phyloP scores from a whole-genome alignment of 1,140 invertebrate genomes.

The Pararge aegeria region DNA sequence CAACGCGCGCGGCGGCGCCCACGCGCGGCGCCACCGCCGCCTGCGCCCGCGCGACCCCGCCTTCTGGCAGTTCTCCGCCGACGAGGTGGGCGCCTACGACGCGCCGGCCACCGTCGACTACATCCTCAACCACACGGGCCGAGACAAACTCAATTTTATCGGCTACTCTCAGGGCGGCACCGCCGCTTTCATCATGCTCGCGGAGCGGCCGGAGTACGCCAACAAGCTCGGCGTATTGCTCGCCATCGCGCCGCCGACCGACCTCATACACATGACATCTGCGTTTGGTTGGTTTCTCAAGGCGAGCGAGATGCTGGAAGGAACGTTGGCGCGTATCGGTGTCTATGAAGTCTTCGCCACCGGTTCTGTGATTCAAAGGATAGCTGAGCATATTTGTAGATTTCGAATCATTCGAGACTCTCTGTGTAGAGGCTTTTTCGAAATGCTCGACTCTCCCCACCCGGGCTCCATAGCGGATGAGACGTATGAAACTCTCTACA shows the following conservation, averaged over 20 bases:
- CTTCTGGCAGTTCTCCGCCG: neutral
- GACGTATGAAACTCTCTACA: neutral
- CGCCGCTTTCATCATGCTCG: neutral
- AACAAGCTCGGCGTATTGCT: neutral
- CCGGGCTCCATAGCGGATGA: neutral
- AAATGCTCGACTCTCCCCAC: neutral
- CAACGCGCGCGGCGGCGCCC: neutral
- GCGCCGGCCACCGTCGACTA: neutral
- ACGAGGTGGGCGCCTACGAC: neutral
- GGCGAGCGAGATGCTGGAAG: neutral
- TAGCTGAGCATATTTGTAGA: neutral
- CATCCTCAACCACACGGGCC: neutral
- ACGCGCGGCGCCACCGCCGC: neutral
- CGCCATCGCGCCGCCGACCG: neutral
- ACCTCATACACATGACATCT: neutral
- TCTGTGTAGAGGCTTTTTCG: neutral
- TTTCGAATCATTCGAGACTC: neutral
- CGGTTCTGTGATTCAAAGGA: neutral
- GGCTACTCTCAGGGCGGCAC: slow-evolving; percentile 1
- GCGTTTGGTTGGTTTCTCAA: neutral
- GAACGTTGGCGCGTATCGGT: neutral
- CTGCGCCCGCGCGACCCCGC: neutral
- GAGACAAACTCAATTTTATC: neutral
- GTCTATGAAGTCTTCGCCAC: neutral
- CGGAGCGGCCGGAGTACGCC: neutral